These are phyloP conservation scores for Aethes cnicana DNA, from an alignment of 2,888 invertebrate genomes.

Conservation along the genomic window DNA sequence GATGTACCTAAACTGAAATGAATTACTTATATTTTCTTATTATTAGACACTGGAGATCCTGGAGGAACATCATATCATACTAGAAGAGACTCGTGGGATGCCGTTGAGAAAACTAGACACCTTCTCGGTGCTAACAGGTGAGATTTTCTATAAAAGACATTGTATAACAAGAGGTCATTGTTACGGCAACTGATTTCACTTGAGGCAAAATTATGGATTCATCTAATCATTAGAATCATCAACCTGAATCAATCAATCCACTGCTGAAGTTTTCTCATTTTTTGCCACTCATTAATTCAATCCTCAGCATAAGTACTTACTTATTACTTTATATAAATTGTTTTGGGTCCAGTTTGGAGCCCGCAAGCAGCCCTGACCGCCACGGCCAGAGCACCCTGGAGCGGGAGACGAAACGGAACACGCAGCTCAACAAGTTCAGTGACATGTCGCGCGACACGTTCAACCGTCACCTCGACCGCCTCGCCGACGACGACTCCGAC, in stretches of 20 bases:
- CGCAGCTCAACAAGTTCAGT: conserved; percentile 82
- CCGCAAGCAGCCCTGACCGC: conserved; percentile 86
- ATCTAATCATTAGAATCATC: too few relatives aligned
- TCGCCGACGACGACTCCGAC: conserved; percentile 73
- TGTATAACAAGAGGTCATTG: too few relatives aligned
- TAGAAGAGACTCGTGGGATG: conserved; percentile 91
- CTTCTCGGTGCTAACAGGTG: conserved; percentile 83
- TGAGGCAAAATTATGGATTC: neutral
- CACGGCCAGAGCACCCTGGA: conserved; percentile 77
- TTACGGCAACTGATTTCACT: neutral
- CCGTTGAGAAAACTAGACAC: conserved; percentile 90
- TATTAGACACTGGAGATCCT: conserved; percentile 63
- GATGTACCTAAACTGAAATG: conserved; percentile 23
- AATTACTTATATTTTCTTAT: conserved; percentile 17
- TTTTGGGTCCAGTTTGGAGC: conserved; percentile 82
- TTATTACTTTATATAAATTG: too few relatives aligned
- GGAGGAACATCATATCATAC: conserved; percentile 62
- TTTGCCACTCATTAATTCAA: too few relatives aligned
- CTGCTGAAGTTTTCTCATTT: too few relatives aligned
- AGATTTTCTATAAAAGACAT: conserved; percentile 9
- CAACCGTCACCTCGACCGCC: conserved; percentile 69
- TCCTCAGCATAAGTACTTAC: too few relatives aligned
- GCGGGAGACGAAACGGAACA: conserved; percentile 84
- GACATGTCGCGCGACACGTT: conserved; percentile 69
- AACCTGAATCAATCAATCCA: too few relatives aligned